Conservation (phyloP, 2,113 vertebrate species). For the Pteropus alecto region DNA sequence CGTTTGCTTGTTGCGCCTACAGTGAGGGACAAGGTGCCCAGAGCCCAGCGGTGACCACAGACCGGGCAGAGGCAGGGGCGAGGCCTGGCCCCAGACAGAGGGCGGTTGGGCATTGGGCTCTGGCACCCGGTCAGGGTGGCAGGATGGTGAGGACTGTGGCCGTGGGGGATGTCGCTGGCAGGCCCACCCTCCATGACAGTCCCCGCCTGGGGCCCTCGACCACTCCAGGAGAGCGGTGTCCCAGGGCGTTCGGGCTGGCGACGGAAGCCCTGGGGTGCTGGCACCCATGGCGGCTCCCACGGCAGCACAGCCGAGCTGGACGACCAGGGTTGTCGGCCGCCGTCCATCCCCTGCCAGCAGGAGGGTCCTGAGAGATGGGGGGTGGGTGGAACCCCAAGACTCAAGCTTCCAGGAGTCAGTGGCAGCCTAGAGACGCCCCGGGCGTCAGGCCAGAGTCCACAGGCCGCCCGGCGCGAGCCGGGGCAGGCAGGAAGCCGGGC, state of each 20-base stretch:
- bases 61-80: fast-evolving
- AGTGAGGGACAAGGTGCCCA: neutral
- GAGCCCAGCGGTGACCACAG: neutral
- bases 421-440: neutral
- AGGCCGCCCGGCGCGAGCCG: neutral
- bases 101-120: neutral
- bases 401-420: neutral
- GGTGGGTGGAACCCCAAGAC: neutral
- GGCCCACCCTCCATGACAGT: neutral
- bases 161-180: neutral
- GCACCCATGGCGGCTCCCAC: fast-evolving
- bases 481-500: neutral
- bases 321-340: fast-evolving
- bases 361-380: neutral
- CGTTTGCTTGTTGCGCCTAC: fast-evolving
- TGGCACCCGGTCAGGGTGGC: neutral
- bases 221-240: neutral
- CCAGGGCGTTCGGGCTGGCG: neutral
- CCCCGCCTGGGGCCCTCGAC: neutral
- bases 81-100: neutral
- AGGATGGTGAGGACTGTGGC: fast-evolving
- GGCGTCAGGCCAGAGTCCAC: neutral
- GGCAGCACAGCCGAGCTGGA: neutral
- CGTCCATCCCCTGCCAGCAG: fast-evolving
- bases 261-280: neutral